Evolutionary conservation across 2,113 vertebrate genomes (phyloP).

Genomic region (Dipodomys spectabilis): DNA sequence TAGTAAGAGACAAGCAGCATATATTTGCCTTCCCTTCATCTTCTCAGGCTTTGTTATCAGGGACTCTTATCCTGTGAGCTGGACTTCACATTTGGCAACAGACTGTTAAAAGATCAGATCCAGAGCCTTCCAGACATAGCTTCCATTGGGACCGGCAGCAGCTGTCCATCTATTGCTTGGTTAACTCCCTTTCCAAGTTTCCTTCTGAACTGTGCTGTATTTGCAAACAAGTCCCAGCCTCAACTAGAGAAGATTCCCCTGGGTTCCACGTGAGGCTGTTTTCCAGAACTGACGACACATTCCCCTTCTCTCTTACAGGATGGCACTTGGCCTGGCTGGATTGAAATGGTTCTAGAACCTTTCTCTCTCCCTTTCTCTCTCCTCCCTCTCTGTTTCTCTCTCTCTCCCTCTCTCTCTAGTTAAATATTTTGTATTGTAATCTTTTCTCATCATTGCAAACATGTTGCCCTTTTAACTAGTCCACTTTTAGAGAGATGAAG

Average conservation of each 20-base stretch:
- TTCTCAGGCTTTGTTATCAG: constrained; percentile 1
- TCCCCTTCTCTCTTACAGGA: background rate
- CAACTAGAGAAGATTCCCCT: background rate
- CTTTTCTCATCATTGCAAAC: background rate
- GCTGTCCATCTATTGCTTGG: constrained; percentile 54
- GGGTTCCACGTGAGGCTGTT: background rate
- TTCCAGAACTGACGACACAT: background rate
- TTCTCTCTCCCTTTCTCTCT: background rate
- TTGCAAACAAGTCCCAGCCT: constrained; percentile 22
- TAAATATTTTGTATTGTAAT: background rate
- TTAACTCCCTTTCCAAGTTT: constrained; percentile 49
- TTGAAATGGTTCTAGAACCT: background rate
- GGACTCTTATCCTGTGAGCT: constrained; percentile 48
- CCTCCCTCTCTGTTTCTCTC: too few relatives aligned
- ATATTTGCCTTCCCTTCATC: background rate
- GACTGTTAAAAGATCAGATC: constrained; percentile 49
- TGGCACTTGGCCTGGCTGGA: background rate
- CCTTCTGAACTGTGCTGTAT: background rate
- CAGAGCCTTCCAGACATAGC: constrained; percentile 51
- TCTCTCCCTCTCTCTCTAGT: too few relatives aligned
- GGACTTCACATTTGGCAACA: constrained; percentile 55
- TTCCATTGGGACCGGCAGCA: constrained; percentile 54
- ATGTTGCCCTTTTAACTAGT: background rate
- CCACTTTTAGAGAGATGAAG: constrained; percentile 39
- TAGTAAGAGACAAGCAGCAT: background rate